Evolutionary conservation across 2,888 invertebrate species (phyloP), one percentile per base, ranked within the genome.

Genomic region (Drosophila dives): DNA sequence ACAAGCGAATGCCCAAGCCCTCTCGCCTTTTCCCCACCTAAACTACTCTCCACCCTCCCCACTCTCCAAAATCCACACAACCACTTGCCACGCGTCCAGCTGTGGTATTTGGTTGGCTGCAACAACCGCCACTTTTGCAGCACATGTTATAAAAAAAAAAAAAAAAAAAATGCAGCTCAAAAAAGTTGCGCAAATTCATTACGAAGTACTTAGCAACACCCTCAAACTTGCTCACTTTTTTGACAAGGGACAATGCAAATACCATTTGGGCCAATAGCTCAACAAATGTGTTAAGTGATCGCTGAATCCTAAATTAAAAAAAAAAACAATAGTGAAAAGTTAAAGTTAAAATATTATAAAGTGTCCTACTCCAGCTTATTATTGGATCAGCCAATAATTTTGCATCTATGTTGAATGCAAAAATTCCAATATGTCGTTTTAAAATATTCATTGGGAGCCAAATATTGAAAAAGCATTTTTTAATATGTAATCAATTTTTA

Each of bases 41-140:
- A 29, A 6, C 29, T 29, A 34, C 51, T 8, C 48, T 40, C 8
- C n/a, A n/a, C 36, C 26, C 38, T 0, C n/a, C n/a, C 1, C 7
- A 7, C 4, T 15, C 2, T 0, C 1, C 2, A 3, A 23, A 23
- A 15, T 23, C 45, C 26, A 8, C 15, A n/a, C 23, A 23, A 45
- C 45, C 45, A 45, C 45, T 45, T 45, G 45, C 45, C 45, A 45
- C 20, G 20, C 61, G 54, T 33, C 48, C 53, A 62, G 38, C 56
- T 61, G 72, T 6, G 64, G 67, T 62, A 65, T 51, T 64, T 63
- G 68, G 63, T 53, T 65, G 73, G 63, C 66, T 69, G 61, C 70
- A 59, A 77, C 74, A 64, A 77, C 77, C 77, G 74, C 78, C 78
- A 77, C 74, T 77, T 77, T 70, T 61, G 64, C 70, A 64, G 49